These are phyloP conservation scores for Drosophila sproati DNA, from an alignment of 1,140 invertebrate genomes.

Conservation along the genomic window DNA sequence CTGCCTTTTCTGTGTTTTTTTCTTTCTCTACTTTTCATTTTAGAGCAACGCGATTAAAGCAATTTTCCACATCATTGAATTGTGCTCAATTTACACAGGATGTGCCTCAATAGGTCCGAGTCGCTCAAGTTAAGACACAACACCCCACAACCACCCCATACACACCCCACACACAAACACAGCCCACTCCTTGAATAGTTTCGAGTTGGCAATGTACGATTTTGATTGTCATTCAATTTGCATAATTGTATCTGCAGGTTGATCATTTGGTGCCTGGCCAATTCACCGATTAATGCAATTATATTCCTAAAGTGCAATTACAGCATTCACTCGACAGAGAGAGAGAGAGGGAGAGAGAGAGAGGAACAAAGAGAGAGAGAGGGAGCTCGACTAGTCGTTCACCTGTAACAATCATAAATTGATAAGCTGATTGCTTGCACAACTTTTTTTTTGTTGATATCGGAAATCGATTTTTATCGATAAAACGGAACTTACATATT, in stretches of 20 bases:
- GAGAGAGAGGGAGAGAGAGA: neutral
- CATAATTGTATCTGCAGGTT: constrained; percentile 29
- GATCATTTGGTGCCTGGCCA: neutral
- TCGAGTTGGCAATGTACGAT: neutral
- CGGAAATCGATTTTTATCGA: too few relatives aligned
- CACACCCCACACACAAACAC: too few relatives aligned
- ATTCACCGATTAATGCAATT: constrained; percentile 6
- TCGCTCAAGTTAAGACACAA: neutral
- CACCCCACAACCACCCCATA: neutral
- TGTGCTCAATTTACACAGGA: constrained; percentile 53
- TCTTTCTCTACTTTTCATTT: neutral
- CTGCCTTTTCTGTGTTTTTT: too few relatives aligned
- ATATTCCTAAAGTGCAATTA: constrained; percentile 1
- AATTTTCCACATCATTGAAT: constrained; percentile 75
- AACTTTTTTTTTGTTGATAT: too few relatives aligned
- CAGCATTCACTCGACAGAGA: too few relatives aligned
- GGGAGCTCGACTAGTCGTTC: too few relatives aligned
- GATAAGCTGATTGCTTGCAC: too few relatives aligned
- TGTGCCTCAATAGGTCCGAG: constrained; percentile 63
- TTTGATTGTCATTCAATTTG: constrained; percentile 21
- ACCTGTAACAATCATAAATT: too few relatives aligned
- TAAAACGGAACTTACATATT: too few relatives aligned
- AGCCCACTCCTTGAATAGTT: neutral
- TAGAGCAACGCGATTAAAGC: constrained; percentile 51
- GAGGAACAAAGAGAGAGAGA: too few relatives aligned